A percentile compares a stretch with the other conserved stretches of the same genome.
Evolutionary conservation across 92 coral and sea anemone genomes (phyloP).

Genomic region (Muricea muricata): DNA sequence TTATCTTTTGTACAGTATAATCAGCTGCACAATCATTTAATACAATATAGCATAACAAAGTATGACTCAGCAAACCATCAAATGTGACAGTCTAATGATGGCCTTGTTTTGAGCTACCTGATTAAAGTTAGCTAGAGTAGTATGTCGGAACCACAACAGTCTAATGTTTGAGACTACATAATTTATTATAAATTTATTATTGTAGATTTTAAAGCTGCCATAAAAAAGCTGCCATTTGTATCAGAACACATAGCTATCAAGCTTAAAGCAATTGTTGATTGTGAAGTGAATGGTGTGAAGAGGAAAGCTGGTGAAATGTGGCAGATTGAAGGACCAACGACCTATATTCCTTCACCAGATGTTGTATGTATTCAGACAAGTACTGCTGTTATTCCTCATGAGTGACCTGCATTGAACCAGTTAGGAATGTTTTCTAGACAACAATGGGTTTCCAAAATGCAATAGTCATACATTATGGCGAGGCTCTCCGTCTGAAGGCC

Average conservation of each 20-base stretch:
- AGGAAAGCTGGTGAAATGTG: slow-evolving; percentile 93
- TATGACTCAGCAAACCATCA: no score
- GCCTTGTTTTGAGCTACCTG: no score
- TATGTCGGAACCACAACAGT: not conserved
- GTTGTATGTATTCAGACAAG: slow-evolving; percentile 58
- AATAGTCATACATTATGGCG: slow-evolving; percentile 76
- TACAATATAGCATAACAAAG: no score
- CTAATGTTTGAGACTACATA: not conserved
- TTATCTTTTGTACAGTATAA: no score
- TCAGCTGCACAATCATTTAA: no score
- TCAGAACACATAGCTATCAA: slow-evolving; percentile 78
- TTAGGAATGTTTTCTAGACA: slow-evolving; percentile 55
- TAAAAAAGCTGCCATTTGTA: slow-evolving; percentile 79
- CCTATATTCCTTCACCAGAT: slow-evolving; percentile 86
- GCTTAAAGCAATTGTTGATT: slow-evolving; percentile 79
- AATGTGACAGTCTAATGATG: no score
- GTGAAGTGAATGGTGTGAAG: slow-evolving; percentile 75
- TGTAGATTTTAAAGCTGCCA: slow-evolving; percentile 65
- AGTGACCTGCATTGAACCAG: not conserved
- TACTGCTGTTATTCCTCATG: not conserved
- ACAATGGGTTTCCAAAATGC: slow-evolving; percentile 63
- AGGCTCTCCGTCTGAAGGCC: slow-evolving; percentile 84
- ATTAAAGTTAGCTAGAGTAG: no score
- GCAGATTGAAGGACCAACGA: slow-evolving; percentile 93
- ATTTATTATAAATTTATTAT: not conserved